These are phyloP conservation scores for fruit fly (Drosophila melanogaster) DNA, from an alignment of 1,140 invertebrate species.

Conservation along the genomic window DNA sequence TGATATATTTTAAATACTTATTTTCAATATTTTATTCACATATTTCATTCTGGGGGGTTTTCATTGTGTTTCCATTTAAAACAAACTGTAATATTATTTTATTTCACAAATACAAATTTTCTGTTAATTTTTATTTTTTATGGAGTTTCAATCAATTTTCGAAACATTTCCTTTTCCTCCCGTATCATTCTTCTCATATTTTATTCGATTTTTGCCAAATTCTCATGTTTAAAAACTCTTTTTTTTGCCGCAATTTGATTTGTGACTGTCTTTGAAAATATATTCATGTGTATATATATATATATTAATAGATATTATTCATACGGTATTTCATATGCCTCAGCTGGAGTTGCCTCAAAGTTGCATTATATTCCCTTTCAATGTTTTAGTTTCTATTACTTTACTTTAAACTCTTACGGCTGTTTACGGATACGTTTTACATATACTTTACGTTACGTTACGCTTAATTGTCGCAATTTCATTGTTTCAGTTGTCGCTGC, in stretches of 20 bases:
- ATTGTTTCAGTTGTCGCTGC: conserved; percentile 77
- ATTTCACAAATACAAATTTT: conserved; percentile 75
- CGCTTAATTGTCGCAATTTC: conserved; percentile 80
- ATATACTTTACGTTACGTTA: conserved; percentile 55
- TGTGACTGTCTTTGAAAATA: conserved; percentile 53
- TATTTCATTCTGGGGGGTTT: conserved; percentile 63
- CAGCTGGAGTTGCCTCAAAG: conserved; percentile 44
- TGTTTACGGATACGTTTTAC: conserved; percentile 57
- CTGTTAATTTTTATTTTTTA: conserved; percentile 24
- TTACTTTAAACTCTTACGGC: conserved; percentile 51
- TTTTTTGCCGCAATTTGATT: conserved; percentile 41
- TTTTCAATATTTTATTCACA: conserved; percentile 80
- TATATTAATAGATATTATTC: conserved; percentile 48
- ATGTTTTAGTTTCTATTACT: conserved; percentile 26
- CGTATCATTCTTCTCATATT: conserved; percentile 9
- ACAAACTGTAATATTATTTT: conserved; percentile 78
- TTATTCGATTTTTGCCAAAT: conserved; percentile 25
- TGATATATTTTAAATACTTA: conserved; percentile 83
- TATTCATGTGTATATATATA: conserved; percentile 45
- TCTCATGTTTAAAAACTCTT: conserved; percentile 43
- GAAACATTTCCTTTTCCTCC: conserved; percentile 22
- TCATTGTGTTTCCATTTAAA: conserved; percentile 57
- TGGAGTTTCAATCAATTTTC: conserved; percentile 43
- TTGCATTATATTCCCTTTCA: conserved; percentile 22
- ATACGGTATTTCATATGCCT: conserved; percentile 50